phyloP scores from a whole-genome alignment of 2,888 invertebrate species.

The Apotomis turbidana region DNA sequence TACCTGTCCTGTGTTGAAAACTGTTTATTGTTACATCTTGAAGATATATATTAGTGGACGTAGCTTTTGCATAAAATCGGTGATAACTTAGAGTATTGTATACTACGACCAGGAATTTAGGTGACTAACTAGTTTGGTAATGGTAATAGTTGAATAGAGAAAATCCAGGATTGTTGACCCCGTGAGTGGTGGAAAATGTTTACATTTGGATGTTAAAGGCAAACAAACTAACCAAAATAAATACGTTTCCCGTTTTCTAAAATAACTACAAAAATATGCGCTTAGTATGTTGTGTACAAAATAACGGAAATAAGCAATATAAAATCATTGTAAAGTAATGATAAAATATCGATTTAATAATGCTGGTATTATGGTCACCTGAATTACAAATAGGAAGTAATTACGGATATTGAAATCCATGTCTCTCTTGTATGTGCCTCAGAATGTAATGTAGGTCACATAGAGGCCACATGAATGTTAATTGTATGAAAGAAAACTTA shows the following conservation, averaged over 20 bases:
- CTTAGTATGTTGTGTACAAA: no score
- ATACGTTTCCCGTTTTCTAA: no score
- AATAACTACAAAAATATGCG: no score
- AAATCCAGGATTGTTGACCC: not conserved
- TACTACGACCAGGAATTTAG: constrained; percentile 7
- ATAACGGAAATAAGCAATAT: no score
- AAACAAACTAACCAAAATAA: no score
- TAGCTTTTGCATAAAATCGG: constrained; percentile 48
- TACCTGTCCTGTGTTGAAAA: not conserved
- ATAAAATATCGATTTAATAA: not conserved
- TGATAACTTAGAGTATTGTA: constrained; percentile 28
- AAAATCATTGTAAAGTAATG: no score
- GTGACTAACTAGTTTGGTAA: not conserved
- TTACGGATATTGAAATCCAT: constrained; percentile 4
- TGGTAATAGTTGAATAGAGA: not conserved
- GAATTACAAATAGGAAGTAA: not conserved
- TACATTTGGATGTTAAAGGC: no score
- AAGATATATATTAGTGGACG: constrained; percentile 39
- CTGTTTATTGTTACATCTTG: constrained; percentile 23
- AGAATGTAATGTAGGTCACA: no score
- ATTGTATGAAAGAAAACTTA: not conserved
- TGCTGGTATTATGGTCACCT: not conserved
- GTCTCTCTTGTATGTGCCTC: not conserved
- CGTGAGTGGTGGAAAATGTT: not conserved
- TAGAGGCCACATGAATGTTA: no score